Base-by-base conservation (phyloP, 37 sponge, comb jelly and placozoan genomes). In the Tethya wilhelma region DNA sequence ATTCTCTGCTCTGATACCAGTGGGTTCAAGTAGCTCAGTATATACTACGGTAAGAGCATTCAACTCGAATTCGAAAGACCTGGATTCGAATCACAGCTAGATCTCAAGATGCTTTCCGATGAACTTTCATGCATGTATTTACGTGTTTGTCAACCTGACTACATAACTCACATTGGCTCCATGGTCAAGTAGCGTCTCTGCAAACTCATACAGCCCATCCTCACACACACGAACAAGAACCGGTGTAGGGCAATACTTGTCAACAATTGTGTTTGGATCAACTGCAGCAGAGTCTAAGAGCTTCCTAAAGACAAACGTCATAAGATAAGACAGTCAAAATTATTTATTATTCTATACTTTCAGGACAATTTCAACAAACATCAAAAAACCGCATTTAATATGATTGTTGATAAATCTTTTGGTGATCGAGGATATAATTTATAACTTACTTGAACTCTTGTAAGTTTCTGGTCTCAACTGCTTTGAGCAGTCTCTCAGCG, bases 121-220 rank as follows among this genome's bases (percentile, higher is more conserved):
- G n/a, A n/a, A n/a, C n/a, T n/a, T n/a, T n/a, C n/a, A n/a, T n/a
- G n/a, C n/a, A n/a, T n/a, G n/a, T n/a, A n/a, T 49, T 49, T 9
- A n/a, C n/a, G n/a, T n/a, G n/a, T n/a, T n/a, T n/a, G n/a, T n/a
- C n/a, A n/a, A n/a, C n/a, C n/a, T n/a, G n/a, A n/a, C n/a, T n/a
- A n/a, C n/a, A n/a, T n/a, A 44, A 59, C 78, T 76, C 43, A 84
- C 92, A 14, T 82, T 73, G 20, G 89, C 92, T 55, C 80, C 84
- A 49, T 77, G 40, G 29, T 83, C 64, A 43, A 91, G 59, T 29
- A 91, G 66, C 28, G 45, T 43, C 36, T 83, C 65, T 0, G 75
- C 84, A 83, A 84, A 86, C 33, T 76, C 65, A 0, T 30, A 69
- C 45, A 79, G 63, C 3, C 88, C 89, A 7, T 81, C 71, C 56